phyloP scores from a whole-genome alignment of 2,113 vertebrate genomes.

The Benitochromis conjunctus region DNA sequence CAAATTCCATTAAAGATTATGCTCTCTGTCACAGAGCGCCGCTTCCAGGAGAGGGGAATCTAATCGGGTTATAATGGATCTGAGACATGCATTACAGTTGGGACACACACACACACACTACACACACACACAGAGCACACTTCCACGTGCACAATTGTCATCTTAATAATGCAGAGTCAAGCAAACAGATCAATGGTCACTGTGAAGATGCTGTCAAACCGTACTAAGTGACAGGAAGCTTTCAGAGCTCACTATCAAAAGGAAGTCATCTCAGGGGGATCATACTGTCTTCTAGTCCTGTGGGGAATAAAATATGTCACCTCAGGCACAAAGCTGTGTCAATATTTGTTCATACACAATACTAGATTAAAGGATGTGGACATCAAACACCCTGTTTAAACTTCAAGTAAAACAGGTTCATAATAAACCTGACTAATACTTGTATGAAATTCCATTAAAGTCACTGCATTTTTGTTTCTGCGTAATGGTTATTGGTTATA shows the following conservation, averaged over 20 bases:
- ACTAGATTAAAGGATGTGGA: not conserved
- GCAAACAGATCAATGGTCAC: constrained; percentile 78
- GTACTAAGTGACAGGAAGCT: constrained; percentile 72
- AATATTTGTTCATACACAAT: not conserved
- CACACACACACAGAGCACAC: constrained; percentile 48
- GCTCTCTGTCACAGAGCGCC: constrained; percentile 82
- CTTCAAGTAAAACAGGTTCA: not conserved
- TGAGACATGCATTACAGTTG: constrained; percentile 82
- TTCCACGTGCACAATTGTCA: constrained; percentile 75
- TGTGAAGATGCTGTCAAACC: constrained; percentile 68
- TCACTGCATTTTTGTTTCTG: not conserved
- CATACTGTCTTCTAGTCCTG: not conserved
- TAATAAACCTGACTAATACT: not conserved
- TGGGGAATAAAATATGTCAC: constrained; percentile 32
- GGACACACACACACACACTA: constrained; percentile 58
- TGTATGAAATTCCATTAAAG: not conserved
- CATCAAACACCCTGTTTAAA: not conserved
- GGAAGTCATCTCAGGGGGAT: constrained; percentile 58
- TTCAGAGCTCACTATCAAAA: constrained; percentile 67
- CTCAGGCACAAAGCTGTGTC: constrained; percentile 1
- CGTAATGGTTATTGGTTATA: not conserved
- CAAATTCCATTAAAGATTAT: constrained; percentile 90
- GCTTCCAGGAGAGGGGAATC: constrained; percentile 85
- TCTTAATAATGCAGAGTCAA: constrained; percentile 83
- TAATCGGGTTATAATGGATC: constrained; percentile 90